A percentile compares a stretch with the other conserved stretches of the same genome.
These are phyloP conservation scores for Diarsia mendica DNA, from an alignment of 2,888 invertebrate species.

Conservation along the genomic window DNA sequence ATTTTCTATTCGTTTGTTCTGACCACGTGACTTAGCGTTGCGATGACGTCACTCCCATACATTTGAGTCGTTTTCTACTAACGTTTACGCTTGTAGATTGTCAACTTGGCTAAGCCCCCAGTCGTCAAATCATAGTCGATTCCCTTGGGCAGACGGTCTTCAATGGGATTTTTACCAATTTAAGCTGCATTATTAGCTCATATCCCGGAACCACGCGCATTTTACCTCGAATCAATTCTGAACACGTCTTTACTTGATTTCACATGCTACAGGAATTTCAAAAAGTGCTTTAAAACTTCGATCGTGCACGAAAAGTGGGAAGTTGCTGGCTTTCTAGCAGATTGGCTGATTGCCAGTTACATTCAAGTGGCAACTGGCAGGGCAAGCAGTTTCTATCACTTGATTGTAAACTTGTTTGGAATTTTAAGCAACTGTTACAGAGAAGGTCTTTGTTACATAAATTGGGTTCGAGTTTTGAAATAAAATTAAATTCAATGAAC, in stretches of 20 bases:
- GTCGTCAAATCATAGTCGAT: background rate
- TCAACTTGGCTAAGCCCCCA: too few species aligned
- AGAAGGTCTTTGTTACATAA: background rate
- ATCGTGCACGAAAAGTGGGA: conserved; percentile 28
- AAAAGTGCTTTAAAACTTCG: conserved; percentile 44
- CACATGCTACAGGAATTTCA: conserved; percentile 19
- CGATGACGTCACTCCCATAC: too few species aligned
- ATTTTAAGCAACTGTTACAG: conserved; percentile 39
- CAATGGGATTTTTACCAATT: background rate
- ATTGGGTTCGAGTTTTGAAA: conserved; percentile 22
- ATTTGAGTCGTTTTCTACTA: too few species aligned
- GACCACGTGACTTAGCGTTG: too few species aligned
- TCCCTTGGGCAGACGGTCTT: background rate
- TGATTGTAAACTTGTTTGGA: conserved; percentile 52
- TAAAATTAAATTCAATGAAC: conserved; percentile 6
- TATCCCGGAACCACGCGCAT: background rate
- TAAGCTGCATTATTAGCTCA: too few species aligned
- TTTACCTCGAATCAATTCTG: conserved; percentile 36
- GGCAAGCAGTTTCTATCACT: conserved; percentile 44
- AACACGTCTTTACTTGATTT: conserved; percentile 37
- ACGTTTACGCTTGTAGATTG: too few species aligned
- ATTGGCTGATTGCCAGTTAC: conserved; percentile 37
- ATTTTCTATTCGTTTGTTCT: too few species aligned
- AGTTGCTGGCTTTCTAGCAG: conserved; percentile 11
- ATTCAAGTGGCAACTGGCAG: conserved; percentile 12